These are phyloP conservation scores for Malaclemys terrapin DNA, from an alignment of 2,113 vertebrate genomes.

Conservation along the genomic window DNA sequence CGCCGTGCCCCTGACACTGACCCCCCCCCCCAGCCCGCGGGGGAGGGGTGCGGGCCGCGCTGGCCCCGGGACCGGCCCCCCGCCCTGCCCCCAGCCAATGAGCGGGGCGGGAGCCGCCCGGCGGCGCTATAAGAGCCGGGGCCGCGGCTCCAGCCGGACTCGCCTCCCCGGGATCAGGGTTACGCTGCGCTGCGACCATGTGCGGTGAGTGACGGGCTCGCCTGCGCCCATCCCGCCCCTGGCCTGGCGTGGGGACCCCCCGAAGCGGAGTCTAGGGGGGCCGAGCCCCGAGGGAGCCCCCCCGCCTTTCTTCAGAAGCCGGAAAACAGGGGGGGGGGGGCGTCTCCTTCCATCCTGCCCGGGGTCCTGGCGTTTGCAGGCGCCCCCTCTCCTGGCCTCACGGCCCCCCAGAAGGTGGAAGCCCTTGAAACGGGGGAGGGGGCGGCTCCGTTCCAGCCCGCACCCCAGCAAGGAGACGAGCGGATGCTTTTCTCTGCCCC, in stretches of 20 bases:
- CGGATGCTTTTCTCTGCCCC: too few species aligned
- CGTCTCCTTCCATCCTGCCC: rapidly evolving
- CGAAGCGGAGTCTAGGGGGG: not conserved
- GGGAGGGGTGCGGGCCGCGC: not conserved
- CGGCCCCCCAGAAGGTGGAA: too few species aligned
- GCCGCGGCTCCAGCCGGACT: not conserved
- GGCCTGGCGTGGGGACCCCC: not conserved
- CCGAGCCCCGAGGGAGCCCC: too few species aligned
- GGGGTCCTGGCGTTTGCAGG: too few species aligned
- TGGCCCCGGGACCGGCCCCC: not conserved
- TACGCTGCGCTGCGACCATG: conserved; percentile 10
- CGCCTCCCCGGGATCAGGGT: not conserved
- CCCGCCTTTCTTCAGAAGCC: not conserved
- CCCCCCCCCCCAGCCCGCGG: not conserved
- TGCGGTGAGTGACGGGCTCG: conserved; percentile 64
- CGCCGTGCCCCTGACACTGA: not conserved
- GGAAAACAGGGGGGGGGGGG: not conserved
- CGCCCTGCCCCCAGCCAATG: conserved; percentile 19
- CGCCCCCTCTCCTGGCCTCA: too few species aligned
- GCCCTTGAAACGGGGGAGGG: too few species aligned
- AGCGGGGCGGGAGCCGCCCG: not conserved
- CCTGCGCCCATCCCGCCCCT: too few species aligned
- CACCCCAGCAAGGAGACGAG: too few species aligned
- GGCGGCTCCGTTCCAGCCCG: too few species aligned
- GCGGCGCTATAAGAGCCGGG: conserved; percentile 44